phyloP scores from a whole-genome alignment of 1,140 invertebrate genomes.

The Gyrodactylus bullatarudis region DNA sequence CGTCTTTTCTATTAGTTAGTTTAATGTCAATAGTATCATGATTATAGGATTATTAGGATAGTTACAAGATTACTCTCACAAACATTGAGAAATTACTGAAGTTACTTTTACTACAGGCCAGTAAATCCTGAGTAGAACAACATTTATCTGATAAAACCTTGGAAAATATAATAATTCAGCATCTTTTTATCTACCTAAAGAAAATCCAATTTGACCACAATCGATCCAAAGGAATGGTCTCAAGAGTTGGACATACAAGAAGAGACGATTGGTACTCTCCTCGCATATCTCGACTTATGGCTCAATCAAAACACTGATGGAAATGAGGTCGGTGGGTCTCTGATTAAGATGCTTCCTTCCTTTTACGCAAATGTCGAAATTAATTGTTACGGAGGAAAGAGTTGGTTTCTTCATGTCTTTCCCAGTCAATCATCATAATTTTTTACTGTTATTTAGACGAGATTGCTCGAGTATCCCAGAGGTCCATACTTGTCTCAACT shows the following conservation, averaged over 20 bases:
- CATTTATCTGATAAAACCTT: no score
- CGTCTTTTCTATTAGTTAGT: no score
- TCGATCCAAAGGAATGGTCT: slow-evolving; percentile 7
- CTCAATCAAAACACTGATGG: not conserved
- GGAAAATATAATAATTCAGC: no score
- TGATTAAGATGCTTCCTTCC: not conserved
- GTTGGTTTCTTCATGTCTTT: not conserved
- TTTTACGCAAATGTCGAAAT: not conserved
- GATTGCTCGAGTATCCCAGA: not conserved
- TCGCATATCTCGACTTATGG: slow-evolving; percentile 7
- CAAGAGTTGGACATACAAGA: slow-evolving; percentile 7
- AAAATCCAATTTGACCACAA: not conserved
- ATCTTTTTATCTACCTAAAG: not conserved
- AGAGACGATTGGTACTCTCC: slow-evolving; percentile 8
- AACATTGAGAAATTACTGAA: no score
- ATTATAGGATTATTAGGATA: no score
- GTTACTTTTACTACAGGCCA: no score
- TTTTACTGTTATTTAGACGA: not conserved
- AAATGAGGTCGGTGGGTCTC: not conserved
- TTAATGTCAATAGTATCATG: no score
- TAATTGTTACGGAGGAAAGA: not conserved
- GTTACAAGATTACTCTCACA: no score
- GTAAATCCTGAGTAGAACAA: no score
- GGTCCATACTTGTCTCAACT: not conserved
- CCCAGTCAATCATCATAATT: not conserved